Evolutionary conservation across 1,140 invertebrate genomes (phyloP).

Genomic region (Formica exsecta): DNA sequence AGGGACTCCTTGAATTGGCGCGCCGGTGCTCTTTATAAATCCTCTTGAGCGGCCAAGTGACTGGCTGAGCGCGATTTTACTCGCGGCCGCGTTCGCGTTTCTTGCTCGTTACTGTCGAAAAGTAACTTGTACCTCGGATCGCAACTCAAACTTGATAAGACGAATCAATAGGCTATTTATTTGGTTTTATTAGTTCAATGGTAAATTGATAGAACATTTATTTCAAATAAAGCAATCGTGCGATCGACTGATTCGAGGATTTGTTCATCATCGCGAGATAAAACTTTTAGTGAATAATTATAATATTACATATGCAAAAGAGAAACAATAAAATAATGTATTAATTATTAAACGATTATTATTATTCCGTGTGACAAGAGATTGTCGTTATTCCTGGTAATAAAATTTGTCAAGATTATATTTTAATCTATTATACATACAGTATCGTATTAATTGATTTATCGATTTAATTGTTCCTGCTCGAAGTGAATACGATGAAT

Average conservation of each 20-base stretch:
- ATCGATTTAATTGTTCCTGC: neutral
- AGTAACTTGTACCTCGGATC: slow-evolving; percentile 28
- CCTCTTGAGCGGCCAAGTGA: slow-evolving; percentile 65
- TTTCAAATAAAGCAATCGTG: neutral
- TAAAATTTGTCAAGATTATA: neutral
- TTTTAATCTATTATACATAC: neutral
- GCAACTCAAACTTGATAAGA: slow-evolving; percentile 39
- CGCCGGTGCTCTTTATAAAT: slow-evolving; percentile 65
- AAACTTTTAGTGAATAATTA: neutral
- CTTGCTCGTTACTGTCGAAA: slow-evolving; percentile 53
- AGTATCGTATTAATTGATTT: neutral
- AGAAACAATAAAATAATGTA: neutral
- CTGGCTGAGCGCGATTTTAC: slow-evolving; percentile 65
- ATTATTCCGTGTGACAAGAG: neutral
- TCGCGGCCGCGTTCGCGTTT: slow-evolving; percentile 33
- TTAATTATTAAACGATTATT: neutral
- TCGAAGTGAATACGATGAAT: neutral
- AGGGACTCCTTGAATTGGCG: slow-evolving; percentile 67
- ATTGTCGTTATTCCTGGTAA: neutral
- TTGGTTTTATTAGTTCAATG: slow-evolving; percentile 29
- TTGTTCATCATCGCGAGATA: neutral
- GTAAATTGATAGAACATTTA: neutral
- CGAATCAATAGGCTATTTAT: slow-evolving; percentile 36
- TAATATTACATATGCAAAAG: neutral
- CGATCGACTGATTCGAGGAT: neutral